Percentiles rank a stretch among this genome's conserved stretches.
These are phyloP conservation scores for Rhinoraja longicauda DNA, from an alignment of 2,797 vertebrate species.

Conservation along the genomic window DNA sequence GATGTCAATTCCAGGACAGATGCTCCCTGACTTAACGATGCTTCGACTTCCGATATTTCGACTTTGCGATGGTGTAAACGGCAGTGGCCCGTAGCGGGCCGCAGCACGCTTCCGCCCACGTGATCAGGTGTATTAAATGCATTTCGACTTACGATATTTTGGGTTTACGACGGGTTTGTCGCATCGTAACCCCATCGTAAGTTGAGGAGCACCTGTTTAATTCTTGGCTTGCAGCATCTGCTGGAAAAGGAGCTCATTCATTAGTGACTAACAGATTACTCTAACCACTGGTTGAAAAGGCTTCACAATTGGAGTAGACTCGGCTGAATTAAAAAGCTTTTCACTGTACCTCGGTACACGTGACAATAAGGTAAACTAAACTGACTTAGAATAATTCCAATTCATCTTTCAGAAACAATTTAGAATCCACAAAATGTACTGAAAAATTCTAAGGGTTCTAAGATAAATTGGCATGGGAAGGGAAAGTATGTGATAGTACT, in stretches of 20 bases:
- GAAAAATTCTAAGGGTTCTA: neutral
- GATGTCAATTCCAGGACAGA: slow-evolving; percentile 20
- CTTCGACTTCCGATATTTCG: too few species aligned
- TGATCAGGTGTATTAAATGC: too few species aligned
- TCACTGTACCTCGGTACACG: too few species aligned
- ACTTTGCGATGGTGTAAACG: too few species aligned
- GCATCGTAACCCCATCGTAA: too few species aligned
- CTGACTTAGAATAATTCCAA: neutral
- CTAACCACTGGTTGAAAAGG: neutral
- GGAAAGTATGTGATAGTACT: neutral
- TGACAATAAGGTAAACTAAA: too few species aligned
- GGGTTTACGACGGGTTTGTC: too few species aligned
- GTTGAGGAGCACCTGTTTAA: too few species aligned
- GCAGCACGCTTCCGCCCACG: too few species aligned
- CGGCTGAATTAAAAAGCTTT: neutral
- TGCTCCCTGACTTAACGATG: too few species aligned
- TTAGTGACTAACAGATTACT: neutral
- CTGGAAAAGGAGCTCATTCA: neutral
- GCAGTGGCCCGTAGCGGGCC: too few species aligned
- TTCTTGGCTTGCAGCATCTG: neutral
- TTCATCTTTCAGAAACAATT: neutral
- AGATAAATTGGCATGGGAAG: neutral
- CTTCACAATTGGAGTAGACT: neutral
- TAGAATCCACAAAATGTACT: neutral
- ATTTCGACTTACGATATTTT: too few species aligned